Base-by-base conservation (phyloP, 2,888 invertebrate genomes). In the Hetaerina titia region DNA sequence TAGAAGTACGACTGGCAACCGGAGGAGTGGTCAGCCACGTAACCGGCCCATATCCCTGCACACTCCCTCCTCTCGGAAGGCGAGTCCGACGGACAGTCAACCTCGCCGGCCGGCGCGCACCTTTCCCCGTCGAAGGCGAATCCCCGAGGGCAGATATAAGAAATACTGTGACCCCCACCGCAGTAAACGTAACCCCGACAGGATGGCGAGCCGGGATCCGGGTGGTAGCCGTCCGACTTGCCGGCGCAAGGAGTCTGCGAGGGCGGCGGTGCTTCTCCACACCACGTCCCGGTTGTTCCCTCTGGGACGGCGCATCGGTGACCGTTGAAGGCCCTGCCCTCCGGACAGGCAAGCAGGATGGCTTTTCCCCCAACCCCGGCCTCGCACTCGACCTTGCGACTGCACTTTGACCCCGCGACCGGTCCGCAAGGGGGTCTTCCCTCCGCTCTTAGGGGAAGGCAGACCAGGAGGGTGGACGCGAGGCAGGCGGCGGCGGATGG, bases 1-100 rank as follows among this genome's bases (percentile, higher is more conserved):
- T 96, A 95, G 96, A 97, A 97, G 96, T 97, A 98, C 96, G 97
- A 97, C 95, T 97, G 97, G 95, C 97, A 97, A 95, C 97, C 97
- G 0, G 97, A 97, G 95, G 97, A 97, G 17, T 97, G 96, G 96
- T 98, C 97, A 0, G 97, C 96, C 96, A 97, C 97, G 96, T 98
- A 98, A 0, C 98, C 98, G 95, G 97, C 97, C 2, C 97, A 96
- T 95, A 97, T 97, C 0, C 97, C 97, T 8, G 96, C 96, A 96
- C 98, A 98, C 22, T 97, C 97, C n/a, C 69, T 74, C 11, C 69
- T 69, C 69, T 92, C 92, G 96, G 96, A 96, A 95, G 97, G 97
- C 7, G 97, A 96, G 5, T 96, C 25, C 6, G 92, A 96, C 15
- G 96, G 96, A 95, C 97, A 97, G 87, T 95, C 95, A 95, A 96